A percentile compares a stretch with the other conserved stretches of the same genome.
phyloP scores from a whole-genome alignment of 2,888 invertebrate genomes.

The Mechanitis messenoides region DNA sequence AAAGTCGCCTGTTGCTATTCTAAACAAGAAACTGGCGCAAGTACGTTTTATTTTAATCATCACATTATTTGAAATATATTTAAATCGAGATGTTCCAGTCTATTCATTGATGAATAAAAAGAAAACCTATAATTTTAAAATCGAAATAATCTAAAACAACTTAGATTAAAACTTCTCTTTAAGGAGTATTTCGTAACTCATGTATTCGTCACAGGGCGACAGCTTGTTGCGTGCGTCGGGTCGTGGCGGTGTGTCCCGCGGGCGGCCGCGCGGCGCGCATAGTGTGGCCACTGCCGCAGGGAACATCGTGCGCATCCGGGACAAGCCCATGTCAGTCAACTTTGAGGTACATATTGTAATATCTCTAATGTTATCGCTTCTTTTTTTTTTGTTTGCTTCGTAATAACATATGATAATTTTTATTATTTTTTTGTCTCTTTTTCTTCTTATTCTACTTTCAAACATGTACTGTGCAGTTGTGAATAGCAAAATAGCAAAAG shows the following conservation, averaged over 20 bases:
- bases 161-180: too few relatives aligned
- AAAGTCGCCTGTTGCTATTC: slow-evolving; percentile 63
- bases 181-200: background rate
- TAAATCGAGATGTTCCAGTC: background rate
- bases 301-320: slow-evolving; percentile 61
- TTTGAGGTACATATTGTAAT: slow-evolving; percentile 37
- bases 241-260: slow-evolving; percentile 54
- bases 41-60: slow-evolving; percentile 33
- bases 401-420: too few relatives aligned
- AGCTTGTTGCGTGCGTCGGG: slow-evolving; percentile 44
- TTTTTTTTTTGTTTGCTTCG: too few relatives aligned
- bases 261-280: slow-evolving; percentile 46
- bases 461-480: too few relatives aligned
- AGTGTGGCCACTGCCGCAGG: slow-evolving; percentile 54
- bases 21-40: slow-evolving; percentile 66
- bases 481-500: too few relatives aligned
- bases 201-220: slow-evolving; percentile 47
- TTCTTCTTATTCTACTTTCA: too few relatives aligned
- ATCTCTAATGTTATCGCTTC: background rate
- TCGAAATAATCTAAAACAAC: too few relatives aligned
- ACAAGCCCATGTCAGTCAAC: slow-evolving; percentile 50
- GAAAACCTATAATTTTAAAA: too few relatives aligned
- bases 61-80: background rate
- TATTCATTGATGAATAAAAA: too few relatives aligned
- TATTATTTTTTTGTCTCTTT: too few relatives aligned